These are phyloP conservation scores for Argentina silus DNA, from an alignment of 2,797 vertebrate species.

Conservation along the genomic window DNA sequence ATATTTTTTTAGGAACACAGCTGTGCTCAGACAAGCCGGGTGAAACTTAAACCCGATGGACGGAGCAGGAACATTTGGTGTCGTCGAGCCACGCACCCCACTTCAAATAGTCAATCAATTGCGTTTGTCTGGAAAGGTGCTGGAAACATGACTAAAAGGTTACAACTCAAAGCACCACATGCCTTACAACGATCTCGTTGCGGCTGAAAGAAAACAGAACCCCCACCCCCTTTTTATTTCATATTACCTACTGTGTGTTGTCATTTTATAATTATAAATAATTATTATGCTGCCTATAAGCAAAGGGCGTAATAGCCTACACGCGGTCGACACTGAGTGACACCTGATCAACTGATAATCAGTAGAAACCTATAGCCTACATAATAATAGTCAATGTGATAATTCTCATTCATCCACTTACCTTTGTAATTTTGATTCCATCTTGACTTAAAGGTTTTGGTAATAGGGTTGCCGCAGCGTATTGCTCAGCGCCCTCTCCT, in stretches of 20 bases:
- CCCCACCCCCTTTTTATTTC: no score
- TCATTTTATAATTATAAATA: not conserved
- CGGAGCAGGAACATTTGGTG: not conserved
- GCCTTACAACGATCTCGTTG: not conserved
- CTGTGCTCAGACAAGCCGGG: not conserved
- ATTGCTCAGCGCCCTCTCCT: slow-evolving; percentile 72
- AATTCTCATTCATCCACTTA: slow-evolving; percentile 35
- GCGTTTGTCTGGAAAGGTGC: no score
- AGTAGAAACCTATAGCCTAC: not conserved
- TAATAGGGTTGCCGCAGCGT: slow-evolving; percentile 51
- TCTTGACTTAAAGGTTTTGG: slow-evolving; percentile 59
- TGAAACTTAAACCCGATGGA: slow-evolving; percentile 32
- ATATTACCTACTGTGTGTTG: not conserved
- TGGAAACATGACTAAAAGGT: not conserved
- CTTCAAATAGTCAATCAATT: no score
- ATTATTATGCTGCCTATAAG: no score
- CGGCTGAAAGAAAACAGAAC: no score
- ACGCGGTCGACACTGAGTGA: not conserved
- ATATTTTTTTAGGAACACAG: not conserved
- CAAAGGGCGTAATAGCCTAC: not conserved
- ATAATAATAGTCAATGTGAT: not conserved
- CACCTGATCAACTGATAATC: not conserved
- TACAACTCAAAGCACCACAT: not conserved
- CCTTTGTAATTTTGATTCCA: slow-evolving; percentile 55
- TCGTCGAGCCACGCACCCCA: not conserved